Percentiles rank a stretch among this genome's conserved stretches.
These are phyloP conservation scores for Acanthis flammea DNA, from an alignment of 2,797 vertebrate genomes.

Conservation along the genomic window DNA sequence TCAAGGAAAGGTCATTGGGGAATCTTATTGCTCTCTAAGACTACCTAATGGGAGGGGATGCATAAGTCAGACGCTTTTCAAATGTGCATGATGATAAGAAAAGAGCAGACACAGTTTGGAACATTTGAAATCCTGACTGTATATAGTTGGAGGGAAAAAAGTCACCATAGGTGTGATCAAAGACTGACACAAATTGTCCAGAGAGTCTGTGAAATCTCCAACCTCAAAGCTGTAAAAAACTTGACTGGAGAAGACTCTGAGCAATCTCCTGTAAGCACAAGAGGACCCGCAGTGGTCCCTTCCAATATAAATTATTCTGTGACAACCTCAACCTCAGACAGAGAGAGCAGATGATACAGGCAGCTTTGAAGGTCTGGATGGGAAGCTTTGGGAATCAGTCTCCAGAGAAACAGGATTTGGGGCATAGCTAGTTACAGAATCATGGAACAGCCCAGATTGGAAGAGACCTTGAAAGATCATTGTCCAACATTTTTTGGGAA, in stretches of 20 bases:
- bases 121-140: background rate
- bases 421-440: background rate
- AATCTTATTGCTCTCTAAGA: background rate
- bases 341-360: background rate
- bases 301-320: background rate
- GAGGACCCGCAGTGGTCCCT: background rate
- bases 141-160: background rate
- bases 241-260: background rate
- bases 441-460: background rate
- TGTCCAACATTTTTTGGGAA: background rate
- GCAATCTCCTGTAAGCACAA: background rate
- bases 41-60: background rate
- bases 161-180: background rate
- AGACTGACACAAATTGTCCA: background rate
- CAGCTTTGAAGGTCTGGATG: background rate
- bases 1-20: background rate
- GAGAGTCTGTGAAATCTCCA: background rate
- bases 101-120: background rate
- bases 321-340: background rate
- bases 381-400: background rate
- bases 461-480: background rate
- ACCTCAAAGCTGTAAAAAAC: background rate
- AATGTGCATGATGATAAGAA: rapidly evolving
- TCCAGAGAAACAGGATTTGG: background rate
- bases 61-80: background rate